phyloP scores from a whole-genome alignment of 2,888 invertebrate species.

The Cerceris rybyensis region DNA sequence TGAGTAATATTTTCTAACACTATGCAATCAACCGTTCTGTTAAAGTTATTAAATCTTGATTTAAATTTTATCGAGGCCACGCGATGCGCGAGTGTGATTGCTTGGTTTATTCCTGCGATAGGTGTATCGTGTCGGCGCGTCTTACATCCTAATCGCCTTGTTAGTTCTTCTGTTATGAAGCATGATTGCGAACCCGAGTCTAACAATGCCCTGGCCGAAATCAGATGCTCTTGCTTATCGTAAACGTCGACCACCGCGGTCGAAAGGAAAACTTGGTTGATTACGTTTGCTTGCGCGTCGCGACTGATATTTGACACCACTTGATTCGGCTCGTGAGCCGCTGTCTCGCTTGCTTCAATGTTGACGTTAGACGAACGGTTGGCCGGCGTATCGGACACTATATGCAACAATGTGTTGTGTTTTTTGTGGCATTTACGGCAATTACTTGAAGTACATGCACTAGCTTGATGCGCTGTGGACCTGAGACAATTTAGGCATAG shows the following conservation, averaged over 20 bases:
- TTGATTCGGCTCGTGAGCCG: not conserved
- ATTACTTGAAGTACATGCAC: not conserved
- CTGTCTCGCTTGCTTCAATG: not conserved
- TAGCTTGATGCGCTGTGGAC: not conserved
- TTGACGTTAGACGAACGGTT: not conserved
- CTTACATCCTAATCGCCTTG: not conserved
- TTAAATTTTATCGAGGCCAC: not conserved
- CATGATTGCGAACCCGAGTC: not conserved
- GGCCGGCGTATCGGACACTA: not conserved
- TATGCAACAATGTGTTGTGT: conserved; percentile 8
- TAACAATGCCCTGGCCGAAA: not conserved
- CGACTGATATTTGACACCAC: not conserved
- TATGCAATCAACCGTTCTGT: not conserved
- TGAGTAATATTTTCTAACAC: not conserved
- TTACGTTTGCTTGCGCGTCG: not conserved
- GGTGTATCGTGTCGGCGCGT: not conserved
- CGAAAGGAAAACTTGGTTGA: not conserved
- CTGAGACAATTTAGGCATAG: conserved; percentile 7
- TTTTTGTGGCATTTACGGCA: not conserved
- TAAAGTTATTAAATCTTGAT: not conserved
- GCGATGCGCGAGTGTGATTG: not conserved
- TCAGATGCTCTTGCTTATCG: not conserved
- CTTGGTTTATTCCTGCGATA: not conserved
- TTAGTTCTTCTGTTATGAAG: not conserved
- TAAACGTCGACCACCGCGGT: not conserved